Evolutionary conservation across 2,797 vertebrate species (phyloP).

Genomic region (Leptatherina wallacei): DNA sequence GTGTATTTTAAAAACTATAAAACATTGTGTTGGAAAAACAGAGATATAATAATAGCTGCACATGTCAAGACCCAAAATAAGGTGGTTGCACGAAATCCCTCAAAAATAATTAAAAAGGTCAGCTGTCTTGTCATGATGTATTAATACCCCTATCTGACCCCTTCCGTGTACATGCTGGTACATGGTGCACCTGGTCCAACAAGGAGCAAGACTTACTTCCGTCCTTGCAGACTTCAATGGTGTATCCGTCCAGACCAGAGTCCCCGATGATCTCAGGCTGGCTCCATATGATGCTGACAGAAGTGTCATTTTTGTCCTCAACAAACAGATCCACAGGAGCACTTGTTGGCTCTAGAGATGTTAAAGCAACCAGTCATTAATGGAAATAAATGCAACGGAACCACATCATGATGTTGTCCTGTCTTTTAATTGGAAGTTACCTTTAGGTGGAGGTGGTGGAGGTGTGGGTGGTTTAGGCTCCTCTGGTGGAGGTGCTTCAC

Average conservation of each 20-base stretch:
- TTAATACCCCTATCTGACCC: constrained; percentile 49
- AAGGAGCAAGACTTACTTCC: constrained; percentile 87
- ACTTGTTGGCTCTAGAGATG: constrained; percentile 87
- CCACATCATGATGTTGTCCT: not conserved
- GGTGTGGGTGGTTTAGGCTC: constrained; percentile 81
- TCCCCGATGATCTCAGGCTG: constrained; percentile 86
- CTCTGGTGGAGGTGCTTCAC: constrained; percentile 75
- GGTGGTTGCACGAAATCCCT: constrained; percentile 2
- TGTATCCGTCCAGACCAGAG: constrained; percentile 90
- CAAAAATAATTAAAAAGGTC: constrained; percentile 19
- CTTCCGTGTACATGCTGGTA: constrained; percentile 1
- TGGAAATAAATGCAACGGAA: not conserved
- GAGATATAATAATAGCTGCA: not conserved
- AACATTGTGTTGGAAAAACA: not conserved
- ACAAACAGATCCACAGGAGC: constrained; percentile 86
- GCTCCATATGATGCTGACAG: constrained; percentile 91
- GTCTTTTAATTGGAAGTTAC: constrained; percentile 60
- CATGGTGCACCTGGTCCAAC: constrained; percentile 6
- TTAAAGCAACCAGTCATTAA: not conserved
- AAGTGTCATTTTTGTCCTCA: constrained; percentile 91
- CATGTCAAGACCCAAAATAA: not conserved
- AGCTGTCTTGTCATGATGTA: constrained; percentile 23
- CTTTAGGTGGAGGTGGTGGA: constrained; percentile 82
- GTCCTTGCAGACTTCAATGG: constrained; percentile 90
- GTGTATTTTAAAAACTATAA: constrained; percentile 36